Conservation (phyloP, 2,888 invertebrate genomes). For the Endomychus coccineus region DNA sequence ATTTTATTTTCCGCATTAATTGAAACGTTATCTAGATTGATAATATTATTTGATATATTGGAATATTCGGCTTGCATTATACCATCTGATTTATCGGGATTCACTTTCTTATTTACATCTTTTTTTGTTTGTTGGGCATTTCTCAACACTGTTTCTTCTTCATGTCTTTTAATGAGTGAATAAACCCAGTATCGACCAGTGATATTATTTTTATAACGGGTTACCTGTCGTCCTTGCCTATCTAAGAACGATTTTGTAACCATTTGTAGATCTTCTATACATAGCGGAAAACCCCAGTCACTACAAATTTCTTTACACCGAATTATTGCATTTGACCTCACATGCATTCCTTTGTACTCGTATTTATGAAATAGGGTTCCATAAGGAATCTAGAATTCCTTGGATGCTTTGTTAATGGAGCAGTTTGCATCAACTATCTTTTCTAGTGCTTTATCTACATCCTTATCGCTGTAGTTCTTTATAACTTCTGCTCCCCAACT, state of each 20-base stretch:
- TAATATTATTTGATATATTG: too few relatives aligned
- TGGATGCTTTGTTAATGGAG: constrained; percentile 14
- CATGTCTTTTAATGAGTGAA: too few relatives aligned
- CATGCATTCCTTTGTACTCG: constrained; percentile 12
- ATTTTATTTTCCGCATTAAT: too few relatives aligned
- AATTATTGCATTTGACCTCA: constrained; percentile 6
- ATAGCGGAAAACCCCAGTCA: constrained; percentile 14
- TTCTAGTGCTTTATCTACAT: constrained; percentile 16
- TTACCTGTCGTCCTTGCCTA: constrained; percentile 19
- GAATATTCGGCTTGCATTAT: too few relatives aligned
- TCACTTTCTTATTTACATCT: too few relatives aligned
- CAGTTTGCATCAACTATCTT: constrained; percentile 15
- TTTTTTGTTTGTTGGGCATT: too few relatives aligned
- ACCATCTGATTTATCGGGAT: too few relatives aligned
- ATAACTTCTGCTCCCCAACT: constrained; percentile 12
- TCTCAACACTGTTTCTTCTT: too few relatives aligned
- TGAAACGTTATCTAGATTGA: too few relatives aligned
- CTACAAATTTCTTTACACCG: constrained; percentile 15
- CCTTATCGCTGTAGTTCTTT: constrained; percentile 7
- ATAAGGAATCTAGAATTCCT: constrained; percentile 12
- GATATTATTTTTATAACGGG: too few relatives aligned
- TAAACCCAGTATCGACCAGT: too few relatives aligned
- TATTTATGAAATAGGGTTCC: constrained; percentile 14
- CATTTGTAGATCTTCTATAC: constrained; percentile 19
- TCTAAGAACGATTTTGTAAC: constrained; percentile 19